Percentiles rank a stretch among this genome's conserved stretches.
Conservation (phyloP, 1,140 invertebrate genomes). For the Cotesia glomerata region DNA sequence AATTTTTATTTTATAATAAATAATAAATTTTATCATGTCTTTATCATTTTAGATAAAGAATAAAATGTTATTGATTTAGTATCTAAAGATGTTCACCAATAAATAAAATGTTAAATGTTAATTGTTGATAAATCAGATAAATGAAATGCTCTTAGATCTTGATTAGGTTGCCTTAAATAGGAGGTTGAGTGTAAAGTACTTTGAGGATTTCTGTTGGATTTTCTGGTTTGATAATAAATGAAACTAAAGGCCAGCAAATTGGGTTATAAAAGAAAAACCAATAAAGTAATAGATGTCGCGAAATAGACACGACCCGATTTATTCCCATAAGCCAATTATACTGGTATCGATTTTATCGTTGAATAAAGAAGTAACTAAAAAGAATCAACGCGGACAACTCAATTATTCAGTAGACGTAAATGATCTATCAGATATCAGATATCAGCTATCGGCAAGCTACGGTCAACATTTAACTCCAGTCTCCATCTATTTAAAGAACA, state of each 20-base stretch:
- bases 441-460: neutral
- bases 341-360: slow-evolving; percentile 12
- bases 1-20: too few species aligned
- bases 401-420: slow-evolving; percentile 14
- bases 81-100: too few species aligned
- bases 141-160: neutral
- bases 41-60: too few species aligned
- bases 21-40: too few species aligned
- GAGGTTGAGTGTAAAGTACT: neutral
- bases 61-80: too few species aligned
- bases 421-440: slow-evolving; percentile 2
- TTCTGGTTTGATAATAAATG: slow-evolving; percentile 17
- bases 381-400: slow-evolving; percentile 13
- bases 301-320: slow-evolving; percentile 35
- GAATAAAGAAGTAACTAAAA: slow-evolving; percentile 12
- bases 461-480: too few species aligned
- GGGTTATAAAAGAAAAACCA: slow-evolving; percentile 27
- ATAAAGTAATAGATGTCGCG: slow-evolving; percentile 19
- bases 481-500: neutral
- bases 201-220: neutral
- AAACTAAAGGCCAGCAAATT: slow-evolving; percentile 29
- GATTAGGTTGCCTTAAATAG: neutral
- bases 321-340: slow-evolving; percentile 25
- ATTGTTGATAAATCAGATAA: neutral
- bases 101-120: neutral